These are phyloP conservation scores for Monochamus alternatus DNA, from an alignment of 2,888 invertebrate genomes.

Conservation along the genomic window DNA sequence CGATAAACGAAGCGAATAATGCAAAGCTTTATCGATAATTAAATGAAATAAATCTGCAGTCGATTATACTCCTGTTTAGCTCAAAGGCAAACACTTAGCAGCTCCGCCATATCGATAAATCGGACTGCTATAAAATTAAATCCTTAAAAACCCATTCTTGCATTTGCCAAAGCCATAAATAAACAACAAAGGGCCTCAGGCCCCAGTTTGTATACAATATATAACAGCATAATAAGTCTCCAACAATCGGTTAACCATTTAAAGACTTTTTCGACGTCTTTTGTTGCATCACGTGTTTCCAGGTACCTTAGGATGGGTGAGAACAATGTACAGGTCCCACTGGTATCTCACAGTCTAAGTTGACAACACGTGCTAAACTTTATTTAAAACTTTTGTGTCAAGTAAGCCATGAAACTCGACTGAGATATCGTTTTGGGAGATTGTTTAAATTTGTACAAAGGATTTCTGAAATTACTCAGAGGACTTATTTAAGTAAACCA, in stretches of 20 bases:
- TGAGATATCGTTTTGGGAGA: conserved; percentile 51
- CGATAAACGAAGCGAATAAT: conserved; percentile 39
- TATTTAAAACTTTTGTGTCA: conserved; percentile 42
- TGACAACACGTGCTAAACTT: conserved; percentile 45
- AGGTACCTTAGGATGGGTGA: conserved; percentile 42
- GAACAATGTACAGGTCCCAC: not conserved
- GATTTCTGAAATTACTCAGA: conserved; percentile 49
- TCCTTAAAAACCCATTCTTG: conserved; percentile 53
- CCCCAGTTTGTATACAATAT: conserved; percentile 61
- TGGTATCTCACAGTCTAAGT: conserved; percentile 39
- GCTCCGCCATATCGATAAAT: conserved; percentile 42
- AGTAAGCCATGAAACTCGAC: conserved; percentile 46
- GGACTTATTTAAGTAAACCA: conserved; percentile 41
- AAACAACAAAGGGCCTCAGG: conserved; percentile 51
- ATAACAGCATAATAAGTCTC: conserved; percentile 62
- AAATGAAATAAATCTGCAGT: conserved; percentile 44
- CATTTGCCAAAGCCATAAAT: conserved; percentile 57
- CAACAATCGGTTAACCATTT: conserved; percentile 64
- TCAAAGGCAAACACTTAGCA: conserved; percentile 39
- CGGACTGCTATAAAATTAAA: conserved; percentile 44
- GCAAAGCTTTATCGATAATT: conserved; percentile 40
- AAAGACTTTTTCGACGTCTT: conserved; percentile 56
- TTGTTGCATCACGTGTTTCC: conserved; percentile 62
- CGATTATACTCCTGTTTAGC: conserved; percentile 43
- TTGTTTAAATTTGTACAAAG: conserved; percentile 48